These are phyloP conservation scores for Drosophila monieri DNA, from an alignment of 2,888 invertebrate genomes.

Conservation along the genomic window DNA sequence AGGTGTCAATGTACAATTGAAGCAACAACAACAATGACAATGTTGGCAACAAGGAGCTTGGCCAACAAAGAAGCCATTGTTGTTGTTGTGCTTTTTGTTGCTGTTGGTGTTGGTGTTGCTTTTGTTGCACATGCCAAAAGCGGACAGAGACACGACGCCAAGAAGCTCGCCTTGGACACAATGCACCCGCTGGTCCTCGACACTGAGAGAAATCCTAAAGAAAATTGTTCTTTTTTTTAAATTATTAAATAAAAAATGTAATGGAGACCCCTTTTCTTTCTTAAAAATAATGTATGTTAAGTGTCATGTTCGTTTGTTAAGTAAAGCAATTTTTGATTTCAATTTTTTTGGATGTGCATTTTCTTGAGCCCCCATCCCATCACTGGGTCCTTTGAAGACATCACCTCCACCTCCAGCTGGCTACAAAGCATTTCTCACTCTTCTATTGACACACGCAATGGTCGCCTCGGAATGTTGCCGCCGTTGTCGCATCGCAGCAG, in stretches of 20 bases:
- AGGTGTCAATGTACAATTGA: slow-evolving; percentile 80
- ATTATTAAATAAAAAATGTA: not conserved
- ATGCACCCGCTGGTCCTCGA: slow-evolving; percentile 9
- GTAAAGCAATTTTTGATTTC: no score
- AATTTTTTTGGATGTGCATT: not conserved
- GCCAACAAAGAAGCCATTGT: slow-evolving; percentile 71
- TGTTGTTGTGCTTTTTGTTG: slow-evolving; percentile 49
- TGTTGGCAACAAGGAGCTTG: slow-evolving; percentile 42
- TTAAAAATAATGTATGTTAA: no score
- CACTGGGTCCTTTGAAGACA: slow-evolving; percentile 8
- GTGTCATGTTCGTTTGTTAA: no score
- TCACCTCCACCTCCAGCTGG: slow-evolving; percentile 5
- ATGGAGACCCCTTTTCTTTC: no score
- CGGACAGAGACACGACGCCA: slow-evolving; percentile 59
- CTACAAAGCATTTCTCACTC: slow-evolving; percentile 56
- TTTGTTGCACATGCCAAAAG: slow-evolving; percentile 74
- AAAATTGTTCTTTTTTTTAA: not conserved
- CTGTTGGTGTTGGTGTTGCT: slow-evolving; percentile 47
- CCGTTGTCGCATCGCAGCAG: slow-evolving; percentile 40
- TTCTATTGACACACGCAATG: slow-evolving; percentile 76
- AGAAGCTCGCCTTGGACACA: slow-evolving; percentile 38
- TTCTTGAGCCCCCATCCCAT: not conserved
- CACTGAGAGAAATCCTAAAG: slow-evolving; percentile 3
- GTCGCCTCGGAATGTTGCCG: slow-evolving; percentile 72
- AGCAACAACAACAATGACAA: slow-evolving; percentile 48